Evolutionary conservation across 2,888 invertebrate species (phyloP).

Genomic region (Polyploca ridens): DNA sequence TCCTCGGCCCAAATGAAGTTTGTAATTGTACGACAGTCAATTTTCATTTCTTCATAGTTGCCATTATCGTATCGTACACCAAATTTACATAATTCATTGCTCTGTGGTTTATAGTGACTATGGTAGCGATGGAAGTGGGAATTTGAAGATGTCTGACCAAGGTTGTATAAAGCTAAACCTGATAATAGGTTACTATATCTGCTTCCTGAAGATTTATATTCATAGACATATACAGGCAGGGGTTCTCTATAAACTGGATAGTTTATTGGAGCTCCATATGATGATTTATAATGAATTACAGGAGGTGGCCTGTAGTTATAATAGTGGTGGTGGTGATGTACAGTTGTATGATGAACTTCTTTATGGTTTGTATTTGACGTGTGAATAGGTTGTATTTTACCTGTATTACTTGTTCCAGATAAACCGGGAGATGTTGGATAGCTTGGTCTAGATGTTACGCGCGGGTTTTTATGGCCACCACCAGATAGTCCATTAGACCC

Average conservation of each 20-base stretch:
- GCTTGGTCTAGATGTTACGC: background rate
- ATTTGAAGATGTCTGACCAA: slow-evolving; percentile 17
- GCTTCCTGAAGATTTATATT: slow-evolving; percentile 31
- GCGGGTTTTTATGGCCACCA: background rate
- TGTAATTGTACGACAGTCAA: slow-evolving; percentile 30
- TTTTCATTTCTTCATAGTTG: slow-evolving; percentile 25
- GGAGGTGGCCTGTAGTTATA: background rate
- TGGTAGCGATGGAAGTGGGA: slow-evolving; percentile 3
- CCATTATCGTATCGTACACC: slow-evolving; percentile 26
- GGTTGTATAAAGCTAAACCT: slow-evolving; percentile 34
- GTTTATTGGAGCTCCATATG: slow-evolving; percentile 2
- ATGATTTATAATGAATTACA: background rate
- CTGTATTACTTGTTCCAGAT: too few relatives aligned
- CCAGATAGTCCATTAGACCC: background rate
- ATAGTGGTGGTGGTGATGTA: slow-evolving; percentile 4
- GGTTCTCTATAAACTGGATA: slow-evolving; percentile 26
- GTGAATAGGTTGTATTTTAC: background rate
- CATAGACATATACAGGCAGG: slow-evolving; percentile 30
- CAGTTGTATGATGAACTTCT: slow-evolving; percentile 1
- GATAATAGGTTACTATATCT: slow-evolving; percentile 31
- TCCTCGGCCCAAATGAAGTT: slow-evolving; percentile 26
- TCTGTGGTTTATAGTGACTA: slow-evolving; percentile 20
- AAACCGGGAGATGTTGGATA: too few relatives aligned
- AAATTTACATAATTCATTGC: slow-evolving; percentile 31
- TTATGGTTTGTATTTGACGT: background rate